Conservation (phyloP, 2,888 invertebrate species). For the Carpatolechia fugitivella region DNA sequence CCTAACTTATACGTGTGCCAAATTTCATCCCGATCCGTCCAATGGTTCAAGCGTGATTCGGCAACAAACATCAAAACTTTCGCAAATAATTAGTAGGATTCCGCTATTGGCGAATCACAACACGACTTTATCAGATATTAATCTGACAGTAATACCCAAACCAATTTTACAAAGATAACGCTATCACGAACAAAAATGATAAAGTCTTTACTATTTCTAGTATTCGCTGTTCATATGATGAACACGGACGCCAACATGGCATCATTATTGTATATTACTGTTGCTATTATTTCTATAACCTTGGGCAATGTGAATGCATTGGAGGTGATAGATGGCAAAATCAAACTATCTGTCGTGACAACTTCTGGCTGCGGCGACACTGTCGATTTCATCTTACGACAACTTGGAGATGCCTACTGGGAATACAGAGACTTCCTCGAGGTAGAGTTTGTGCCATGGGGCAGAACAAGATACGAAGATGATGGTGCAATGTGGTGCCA, state of each 20-base stretch:
- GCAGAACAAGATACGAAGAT: slow-evolving; percentile 43
- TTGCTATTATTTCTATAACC: neutral
- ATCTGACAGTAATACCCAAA: neutral
- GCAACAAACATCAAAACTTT: no score
- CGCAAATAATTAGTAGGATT: no score
- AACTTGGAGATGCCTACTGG: slow-evolving; percentile 45
- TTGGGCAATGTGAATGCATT: slow-evolving; percentile 26
- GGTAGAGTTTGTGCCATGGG: slow-evolving; percentile 68
- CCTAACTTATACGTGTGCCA: no score
- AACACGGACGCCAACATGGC: no score
- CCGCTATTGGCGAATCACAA: neutral
- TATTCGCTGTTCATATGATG: no score
- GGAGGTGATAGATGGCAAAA: slow-evolving; percentile 49
- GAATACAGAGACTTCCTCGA: slow-evolving; percentile 53
- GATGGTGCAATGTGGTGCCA: slow-evolving; percentile 50
- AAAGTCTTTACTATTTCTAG: no score
- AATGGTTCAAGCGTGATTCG: no score
- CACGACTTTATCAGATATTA: neutral
- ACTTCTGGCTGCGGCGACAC: slow-evolving; percentile 61
- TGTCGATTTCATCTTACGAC: slow-evolving; percentile 43
- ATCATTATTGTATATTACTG: neutral
- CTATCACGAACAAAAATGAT: no score
- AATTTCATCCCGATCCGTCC: no score
- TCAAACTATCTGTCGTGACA: slow-evolving; percentile 55
- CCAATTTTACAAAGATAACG: neutral